A percentile compares a stretch with the other conserved stretches of the same genome.
Evolutionary conservation across 2,797 vertebrate genomes (phyloP).

Genomic region (Allochrocebus solatus): DNA sequence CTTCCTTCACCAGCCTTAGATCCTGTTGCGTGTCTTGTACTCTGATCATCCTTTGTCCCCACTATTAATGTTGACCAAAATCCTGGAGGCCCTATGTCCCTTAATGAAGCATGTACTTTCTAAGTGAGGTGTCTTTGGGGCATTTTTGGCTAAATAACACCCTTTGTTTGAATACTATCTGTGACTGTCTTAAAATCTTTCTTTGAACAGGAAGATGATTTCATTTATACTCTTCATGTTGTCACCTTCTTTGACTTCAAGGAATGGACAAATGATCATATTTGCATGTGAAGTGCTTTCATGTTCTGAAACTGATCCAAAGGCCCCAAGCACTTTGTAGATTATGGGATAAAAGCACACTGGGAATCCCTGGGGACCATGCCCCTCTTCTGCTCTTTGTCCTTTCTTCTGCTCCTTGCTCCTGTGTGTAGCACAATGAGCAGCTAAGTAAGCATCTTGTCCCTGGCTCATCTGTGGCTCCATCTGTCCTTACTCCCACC

Average conservation of each 20-base stretch:
- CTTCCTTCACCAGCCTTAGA: neutral
- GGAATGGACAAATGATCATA: neutral
- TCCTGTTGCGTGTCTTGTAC: neutral
- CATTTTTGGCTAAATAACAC: conserved; percentile 19
- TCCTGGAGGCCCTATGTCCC: neutral
- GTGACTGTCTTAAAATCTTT: neutral
- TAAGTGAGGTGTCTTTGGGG: neutral
- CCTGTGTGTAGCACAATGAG: neutral
- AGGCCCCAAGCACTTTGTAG: neutral
- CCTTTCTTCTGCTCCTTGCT: neutral
- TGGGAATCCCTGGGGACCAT: neutral
- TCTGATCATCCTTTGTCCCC: neutral
- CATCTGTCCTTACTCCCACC: neutral
- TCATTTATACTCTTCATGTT: neutral
- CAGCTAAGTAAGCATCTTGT: neutral
- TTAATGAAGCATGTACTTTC: neutral
- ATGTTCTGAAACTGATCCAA: neutral
- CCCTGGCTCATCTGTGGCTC: neutral
- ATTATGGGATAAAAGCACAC: neutral
- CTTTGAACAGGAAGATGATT: neutral
- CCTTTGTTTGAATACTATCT: neutral
- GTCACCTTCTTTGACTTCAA: neutral
- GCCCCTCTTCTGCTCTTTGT: neutral
- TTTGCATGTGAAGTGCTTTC: neutral
- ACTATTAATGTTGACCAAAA: neutral